A percentile compares a stretch with the other conserved stretches of the same genome.
phyloP scores from a whole-genome alignment of 2,113 vertebrate genomes.

The Lamprologus tigripictilis region DNA sequence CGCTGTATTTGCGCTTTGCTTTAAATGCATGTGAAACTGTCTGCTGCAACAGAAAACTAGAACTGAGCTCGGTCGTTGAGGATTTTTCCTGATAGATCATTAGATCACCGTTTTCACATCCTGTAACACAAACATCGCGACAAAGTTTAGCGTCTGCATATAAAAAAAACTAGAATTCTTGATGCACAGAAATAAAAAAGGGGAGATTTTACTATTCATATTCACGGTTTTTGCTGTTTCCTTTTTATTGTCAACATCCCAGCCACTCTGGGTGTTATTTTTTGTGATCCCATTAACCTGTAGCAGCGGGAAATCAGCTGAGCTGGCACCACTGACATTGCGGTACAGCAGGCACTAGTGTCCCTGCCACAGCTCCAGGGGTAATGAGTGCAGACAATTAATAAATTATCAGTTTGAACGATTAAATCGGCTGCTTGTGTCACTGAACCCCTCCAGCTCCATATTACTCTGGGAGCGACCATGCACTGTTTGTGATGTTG shows the following conservation, averaged over 20 bases:
- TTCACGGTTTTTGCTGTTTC: not conserved
- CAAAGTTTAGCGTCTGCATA: not conserved
- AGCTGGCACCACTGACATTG: not conserved
- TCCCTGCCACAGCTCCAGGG: not conserved
- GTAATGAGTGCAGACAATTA: slow-evolving; percentile 7
- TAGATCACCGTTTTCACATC: not conserved
- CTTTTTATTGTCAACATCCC: not conserved
- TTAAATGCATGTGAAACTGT: not conserved
- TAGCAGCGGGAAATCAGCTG: not conserved
- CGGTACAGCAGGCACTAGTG: not conserved
- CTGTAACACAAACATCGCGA: not conserved
- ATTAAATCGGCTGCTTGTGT: not conserved
- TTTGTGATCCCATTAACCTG: not conserved
- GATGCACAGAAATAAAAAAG: not conserved
- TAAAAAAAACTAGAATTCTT: not conserved
- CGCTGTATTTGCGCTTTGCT: not conserved
- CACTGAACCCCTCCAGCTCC: not conserved
- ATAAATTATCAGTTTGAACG: slow-evolving; percentile 32
- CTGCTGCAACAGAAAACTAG: not conserved
- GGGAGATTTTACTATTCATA: not conserved
- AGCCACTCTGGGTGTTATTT: not conserved
- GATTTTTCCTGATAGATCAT: not conserved
- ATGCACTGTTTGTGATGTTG: not conserved
- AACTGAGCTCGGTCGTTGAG: not conserved
- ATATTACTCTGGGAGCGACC: not conserved